A percentile compares a stretch with the other conserved stretches of the same genome.
Conservation (phyloP, 2,113 vertebrate genomes). For the Puntigrus tetrazona region DNA sequence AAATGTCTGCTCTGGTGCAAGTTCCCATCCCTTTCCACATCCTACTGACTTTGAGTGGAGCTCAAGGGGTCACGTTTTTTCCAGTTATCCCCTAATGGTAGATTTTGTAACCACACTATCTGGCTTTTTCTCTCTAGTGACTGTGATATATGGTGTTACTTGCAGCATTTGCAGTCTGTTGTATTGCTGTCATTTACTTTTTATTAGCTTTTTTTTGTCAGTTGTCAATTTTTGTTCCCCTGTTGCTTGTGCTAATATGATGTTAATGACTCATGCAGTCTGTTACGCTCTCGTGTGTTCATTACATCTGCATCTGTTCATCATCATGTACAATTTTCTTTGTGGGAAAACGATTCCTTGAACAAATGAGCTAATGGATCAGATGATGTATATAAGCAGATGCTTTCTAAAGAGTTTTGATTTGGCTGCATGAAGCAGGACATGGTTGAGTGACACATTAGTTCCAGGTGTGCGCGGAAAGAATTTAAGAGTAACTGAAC, state of each 20-base stretch:
- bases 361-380: slow-evolving; percentile 34
- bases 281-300: not conserved
- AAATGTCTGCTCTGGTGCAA: not conserved
- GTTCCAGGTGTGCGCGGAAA: slow-evolving; percentile 21
- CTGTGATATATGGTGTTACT: not conserved
- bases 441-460: slow-evolving; percentile 11
- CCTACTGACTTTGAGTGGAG: slow-evolving; percentile 18
- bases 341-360: not conserved
- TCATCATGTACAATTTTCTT: slow-evolving; percentile 1
- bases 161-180: not conserved
- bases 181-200: not conserved
- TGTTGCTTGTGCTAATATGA: slow-evolving; percentile 19
- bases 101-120: not conserved
- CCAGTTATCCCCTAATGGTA: not conserved
- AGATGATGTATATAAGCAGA: slow-evolving; percentile 14
- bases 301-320: not conserved
- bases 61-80: not conserved
- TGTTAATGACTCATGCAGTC: slow-evolving; percentile 22
- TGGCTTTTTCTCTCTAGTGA: not conserved
- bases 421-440: not conserved
- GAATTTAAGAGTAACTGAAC: not conserved
- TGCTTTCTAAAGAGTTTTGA: not conserved
- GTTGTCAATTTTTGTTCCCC: not conserved
- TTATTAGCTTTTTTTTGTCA: not conserved
- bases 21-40: not conserved